phyloP scores from a whole-genome alignment of 2,888 invertebrate genomes.

The Chelonus formosanus region DNA sequence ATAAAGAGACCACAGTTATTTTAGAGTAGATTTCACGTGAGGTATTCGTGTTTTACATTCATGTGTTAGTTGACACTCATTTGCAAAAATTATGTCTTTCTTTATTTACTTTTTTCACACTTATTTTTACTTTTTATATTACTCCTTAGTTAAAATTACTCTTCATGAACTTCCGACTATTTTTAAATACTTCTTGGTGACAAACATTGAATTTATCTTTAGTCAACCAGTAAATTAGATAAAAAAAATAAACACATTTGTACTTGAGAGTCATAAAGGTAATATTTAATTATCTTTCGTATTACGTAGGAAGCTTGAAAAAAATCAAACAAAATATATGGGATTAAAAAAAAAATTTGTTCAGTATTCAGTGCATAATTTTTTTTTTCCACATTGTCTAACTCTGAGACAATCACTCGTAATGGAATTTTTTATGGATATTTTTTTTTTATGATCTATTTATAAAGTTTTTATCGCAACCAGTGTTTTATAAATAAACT shows the following conservation, averaged over 20 bases:
- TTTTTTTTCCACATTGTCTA: constrained; percentile 1
- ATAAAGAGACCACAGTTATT: constrained; percentile 4
- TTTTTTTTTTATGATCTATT: constrained; percentile 11
- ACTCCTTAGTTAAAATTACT: no score
- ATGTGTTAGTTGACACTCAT: not conserved
- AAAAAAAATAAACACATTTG: not conserved
- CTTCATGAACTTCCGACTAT: no score
- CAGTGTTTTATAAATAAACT: no score
- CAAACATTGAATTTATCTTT: no score
- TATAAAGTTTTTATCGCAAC: no score
- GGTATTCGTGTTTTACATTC: not conserved
- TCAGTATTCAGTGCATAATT: constrained; percentile 5
- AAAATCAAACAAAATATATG: constrained; percentile 8
- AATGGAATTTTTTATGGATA: not conserved
- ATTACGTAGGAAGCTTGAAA: constrained; percentile 1
- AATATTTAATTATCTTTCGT: constrained; percentile 21
- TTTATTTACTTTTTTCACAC: no score
- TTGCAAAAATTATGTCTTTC: no score
- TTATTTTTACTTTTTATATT: no score
- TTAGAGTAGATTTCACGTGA: no score
- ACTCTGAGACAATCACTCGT: not conserved
- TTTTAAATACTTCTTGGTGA: no score
- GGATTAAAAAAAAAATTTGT: not conserved
- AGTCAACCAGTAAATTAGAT: not conserved
- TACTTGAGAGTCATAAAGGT: not conserved